Base-by-base conservation (phyloP, 30 jellyfish, hydroid and myxozoan species). In the Aurelia sp. region DNA sequence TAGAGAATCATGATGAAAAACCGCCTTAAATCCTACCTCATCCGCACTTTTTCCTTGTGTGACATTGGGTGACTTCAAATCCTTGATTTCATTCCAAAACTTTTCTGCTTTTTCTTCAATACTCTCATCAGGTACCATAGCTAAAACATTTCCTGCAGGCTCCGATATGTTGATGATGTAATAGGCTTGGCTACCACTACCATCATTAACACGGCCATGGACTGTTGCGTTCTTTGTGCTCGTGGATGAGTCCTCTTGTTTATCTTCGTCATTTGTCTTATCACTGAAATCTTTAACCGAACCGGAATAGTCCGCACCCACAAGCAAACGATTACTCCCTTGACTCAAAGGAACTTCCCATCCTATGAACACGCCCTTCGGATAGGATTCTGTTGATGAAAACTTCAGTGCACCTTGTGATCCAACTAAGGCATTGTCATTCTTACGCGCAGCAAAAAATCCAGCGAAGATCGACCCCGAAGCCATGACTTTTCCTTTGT, bases 401-500 rank as follows among this genome's bases (percentile, higher is more conserved):
- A 76, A 76, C 60, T 59, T 57, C 41, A 76, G 4, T 16, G 86
- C 86, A 17, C 86, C 86, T 60, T 76, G 76, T 23, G 76, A 21
- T 18, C 86, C 86, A 35, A 59, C 64, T 5, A 33, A 11, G 7
- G 76, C 65, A 33, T 41, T 59, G 48, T 76, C 86, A 3, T 23
- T 76, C 77, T 76, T 76, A 16, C 86, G 73, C 9, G 20, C 40
- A 4, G 41, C 60, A 19, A 57, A 13, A 59, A 76, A 58, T 18
- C 86, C 86, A 9, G 76, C 86, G 27, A 58, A 76, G 11, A 76
- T 41, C 22, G 86, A 33, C 17, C 86, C 86, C 12, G 53, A n/a
- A 10, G 66, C 41, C 86, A 55, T 52, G 30, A 18, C 61, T 0
- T 23, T 18, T 12, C 74, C 85, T 11, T 76, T 33, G 13, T 76